These are phyloP conservation scores for Lycodopsis pacificus DNA, from an alignment of 2,797 vertebrate species.

Conservation along the genomic window DNA sequence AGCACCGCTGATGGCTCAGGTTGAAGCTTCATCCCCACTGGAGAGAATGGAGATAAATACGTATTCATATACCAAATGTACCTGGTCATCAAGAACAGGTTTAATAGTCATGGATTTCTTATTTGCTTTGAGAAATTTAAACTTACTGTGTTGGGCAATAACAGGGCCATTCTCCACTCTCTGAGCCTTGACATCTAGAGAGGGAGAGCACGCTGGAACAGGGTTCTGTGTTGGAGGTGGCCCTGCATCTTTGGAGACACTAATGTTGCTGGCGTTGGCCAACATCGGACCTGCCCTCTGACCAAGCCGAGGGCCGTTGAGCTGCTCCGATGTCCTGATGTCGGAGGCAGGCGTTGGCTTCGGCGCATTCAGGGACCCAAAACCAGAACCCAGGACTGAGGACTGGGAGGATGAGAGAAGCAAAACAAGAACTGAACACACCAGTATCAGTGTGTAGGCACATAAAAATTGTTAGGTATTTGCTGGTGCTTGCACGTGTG, in stretches of 20 bases:
- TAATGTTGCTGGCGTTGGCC: conserved; percentile 63
- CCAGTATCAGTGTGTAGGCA: neutral
- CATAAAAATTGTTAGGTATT: neutral
- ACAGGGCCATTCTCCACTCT: conserved; percentile 80
- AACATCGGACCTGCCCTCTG: conserved; percentile 83
- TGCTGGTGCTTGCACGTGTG: neutral
- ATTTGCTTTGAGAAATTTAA: neutral
- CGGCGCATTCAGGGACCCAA: conserved; percentile 88
- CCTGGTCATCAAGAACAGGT: neutral
- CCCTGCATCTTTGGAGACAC: conserved; percentile 74
- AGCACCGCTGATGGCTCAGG: conserved; percentile 96
- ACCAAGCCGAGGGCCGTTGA: conserved; percentile 86
- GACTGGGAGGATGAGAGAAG: conserved; percentile 76
- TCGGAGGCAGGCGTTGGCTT: conserved; percentile 84
- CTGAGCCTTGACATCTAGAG: conserved; percentile 87
- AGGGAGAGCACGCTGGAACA: conserved; percentile 67
- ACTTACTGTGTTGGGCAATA: conserved; percentile 76
- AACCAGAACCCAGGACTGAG: conserved; percentile 90
- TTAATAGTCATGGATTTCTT: neutral
- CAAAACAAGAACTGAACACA: conserved; percentile 23
- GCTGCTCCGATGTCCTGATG: conserved; percentile 88
- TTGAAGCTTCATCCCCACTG: conserved; percentile 93
- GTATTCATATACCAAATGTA: neutral
- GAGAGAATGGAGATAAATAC: neutral
- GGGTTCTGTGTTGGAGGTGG: conserved; percentile 65